Evolutionary conservation across 92 coral and sea anemone genomes (phyloP), one percentile per base, ranked within the genome.

Genomic region (Ricordea florida): DNA sequence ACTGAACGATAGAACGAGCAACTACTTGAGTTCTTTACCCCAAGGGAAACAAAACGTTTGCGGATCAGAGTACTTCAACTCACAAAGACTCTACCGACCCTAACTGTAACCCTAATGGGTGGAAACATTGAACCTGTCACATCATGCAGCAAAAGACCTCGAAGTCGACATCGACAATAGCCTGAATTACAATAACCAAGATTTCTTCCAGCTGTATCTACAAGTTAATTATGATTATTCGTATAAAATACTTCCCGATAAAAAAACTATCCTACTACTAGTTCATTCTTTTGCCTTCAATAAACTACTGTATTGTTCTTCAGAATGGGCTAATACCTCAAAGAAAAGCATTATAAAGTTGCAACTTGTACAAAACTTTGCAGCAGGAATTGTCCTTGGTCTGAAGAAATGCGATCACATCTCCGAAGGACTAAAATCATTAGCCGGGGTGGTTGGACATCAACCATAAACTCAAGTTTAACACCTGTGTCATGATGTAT

Each of bases 81-180:
- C n/a, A n/a, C n/a, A n/a, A n/a, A n/a, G n/a, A n/a, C n/a, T n/a
- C n/a, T n/a, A n/a, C n/a, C n/a, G n/a, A n/a, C n/a, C n/a, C n/a
- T n/a, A n/a, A n/a, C n/a, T n/a, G n/a, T n/a, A n/a, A n/a, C n/a
- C n/a, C n/a, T n/a, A n/a, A n/a, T n/a, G n/a, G n/a, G n/a, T n/a
- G n/a, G n/a, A 52, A 46, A 53, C 26, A 53, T 81, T 23, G 62
- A 32, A 13, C 82, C 82, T 28, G 33, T 46, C 0, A 2, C 40
- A n/a, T n/a, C n/a, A n/a, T 40, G 56, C 32, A 11, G 88, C 87
- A n/a, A 74, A 82, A 30, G 88, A 82, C 53, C 69, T 82, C n/a
- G 82, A 83, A 3, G 67, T 82, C 3, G 14, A 11, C 13, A 33
- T 81, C 15, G 82, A 81, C 43, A 10, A 21, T 0, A 7, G 14